Evolutionary conservation across 2,888 invertebrate genomes (phyloP).

Genomic region (Ochlodes sylvanus): DNA sequence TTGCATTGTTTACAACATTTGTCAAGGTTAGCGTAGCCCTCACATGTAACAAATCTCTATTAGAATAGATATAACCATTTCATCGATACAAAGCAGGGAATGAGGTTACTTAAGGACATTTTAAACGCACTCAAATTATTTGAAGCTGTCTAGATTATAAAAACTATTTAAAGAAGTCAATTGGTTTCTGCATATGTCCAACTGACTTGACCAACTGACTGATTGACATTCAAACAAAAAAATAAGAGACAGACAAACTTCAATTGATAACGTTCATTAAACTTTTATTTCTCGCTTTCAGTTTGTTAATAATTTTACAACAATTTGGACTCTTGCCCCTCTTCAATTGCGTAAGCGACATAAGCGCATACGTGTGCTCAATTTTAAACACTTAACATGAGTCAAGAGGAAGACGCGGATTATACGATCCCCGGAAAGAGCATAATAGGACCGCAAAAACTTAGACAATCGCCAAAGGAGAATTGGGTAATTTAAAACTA

Average conservation of each 20-base stretch:
- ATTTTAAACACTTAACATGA: conserved; percentile 44
- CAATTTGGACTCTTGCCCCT: conserved; percentile 66
- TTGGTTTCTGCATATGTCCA: too few relatives aligned
- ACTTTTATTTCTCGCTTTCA: conserved; percentile 58
- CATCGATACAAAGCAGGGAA: too few relatives aligned
- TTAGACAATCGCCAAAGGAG: conserved; percentile 32
- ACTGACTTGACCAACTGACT: too few relatives aligned
- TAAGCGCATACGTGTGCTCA: conserved; percentile 42
- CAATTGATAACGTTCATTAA: conserved; percentile 50
- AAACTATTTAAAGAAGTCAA: too few relatives aligned
- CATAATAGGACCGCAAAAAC: conserved; percentile 13
- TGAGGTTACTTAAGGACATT: too few relatives aligned
- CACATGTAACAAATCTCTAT: not conserved
- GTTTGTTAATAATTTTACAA: conserved; percentile 30
- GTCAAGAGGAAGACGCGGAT: conserved; percentile 62
- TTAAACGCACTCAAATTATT: too few relatives aligned
- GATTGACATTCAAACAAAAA: conserved; percentile 48
- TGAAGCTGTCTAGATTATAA: too few relatives aligned
- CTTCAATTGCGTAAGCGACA: conserved; percentile 60
- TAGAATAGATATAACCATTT: not conserved
- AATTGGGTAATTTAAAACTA: conserved; percentile 69
- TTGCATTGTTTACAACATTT: conserved; percentile 8
- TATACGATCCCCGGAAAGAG: conserved; percentile 51
- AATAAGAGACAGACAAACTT: conserved; percentile 27
- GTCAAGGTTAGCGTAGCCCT: not conserved